Evolutionary conservation across 2,888 invertebrate genomes (phyloP), one percentile per base, ranked within the genome.

Genomic region (Drosophila rellima): DNA sequence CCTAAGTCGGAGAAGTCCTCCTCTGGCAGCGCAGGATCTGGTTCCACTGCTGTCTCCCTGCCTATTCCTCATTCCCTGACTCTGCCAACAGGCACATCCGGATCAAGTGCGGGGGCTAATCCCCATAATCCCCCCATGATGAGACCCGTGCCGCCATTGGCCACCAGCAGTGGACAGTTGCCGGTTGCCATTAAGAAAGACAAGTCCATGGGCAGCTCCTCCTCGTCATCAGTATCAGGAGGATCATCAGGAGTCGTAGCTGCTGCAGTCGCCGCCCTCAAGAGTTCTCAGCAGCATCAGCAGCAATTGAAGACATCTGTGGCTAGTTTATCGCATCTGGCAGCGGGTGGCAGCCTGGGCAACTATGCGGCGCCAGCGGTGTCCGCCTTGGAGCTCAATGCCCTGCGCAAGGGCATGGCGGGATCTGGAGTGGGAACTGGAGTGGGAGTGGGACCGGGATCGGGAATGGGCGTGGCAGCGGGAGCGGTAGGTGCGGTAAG

Each of bases 71-170:
- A 57, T 6, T 37, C 48, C 20, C 35, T 70, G 15, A 13, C 48
- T 3, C 35, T 70, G 15, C 13, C 48, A 7, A 4, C 65, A 11
- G 37, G 11, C 23, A 40, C 40, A 26, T 40, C 61, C 1, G 37
- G 57, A 1, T 39, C 48, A 2, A 40, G 48, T 26, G 15, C 60
- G 8, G 44, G 48, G 40, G 17, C 13, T 2, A 65, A 54, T 70
- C 70, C 75, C 1, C n/a, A 11, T 2, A 65, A 54, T 70, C 70
- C 75, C 1, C n/a, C 82, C 0, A 70, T 87, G 74, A 80, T 78
- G 64, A 73, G 64, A 18, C 93, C 93, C 26, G 88, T 93, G 31
- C 94, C 94, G 85, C 93, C 94, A 10, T 91, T 93, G 57, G 88
- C 93, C 78, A 93, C 48, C 18, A 71, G 64, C 52, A 73, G 67